Conservation (phyloP, 2,113 vertebrate genomes). For the Tyto alba region DNA sequence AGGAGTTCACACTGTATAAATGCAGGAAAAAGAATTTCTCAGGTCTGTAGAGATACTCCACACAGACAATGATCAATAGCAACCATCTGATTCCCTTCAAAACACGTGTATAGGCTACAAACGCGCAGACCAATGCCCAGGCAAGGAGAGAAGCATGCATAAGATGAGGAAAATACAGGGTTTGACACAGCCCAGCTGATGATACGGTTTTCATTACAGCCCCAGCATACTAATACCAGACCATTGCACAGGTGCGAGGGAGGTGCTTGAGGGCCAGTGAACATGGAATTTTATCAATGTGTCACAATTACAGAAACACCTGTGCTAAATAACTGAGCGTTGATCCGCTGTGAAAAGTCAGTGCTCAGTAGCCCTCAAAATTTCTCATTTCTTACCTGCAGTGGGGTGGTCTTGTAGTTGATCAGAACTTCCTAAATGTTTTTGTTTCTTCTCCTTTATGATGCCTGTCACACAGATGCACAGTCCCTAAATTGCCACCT, state of each 20-base stretch:
- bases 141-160: not conserved
- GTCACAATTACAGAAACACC: constrained; percentile 3
- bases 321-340: not conserved
- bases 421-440: constrained; percentile 28
- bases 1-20: not conserved
- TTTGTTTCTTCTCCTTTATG: constrained; percentile 26
- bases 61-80: not conserved
- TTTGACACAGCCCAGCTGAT: not conserved
- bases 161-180: not conserved
- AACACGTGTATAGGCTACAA: not conserved
- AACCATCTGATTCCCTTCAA: not conserved
- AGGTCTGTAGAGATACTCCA: not conserved
- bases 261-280: not conserved
- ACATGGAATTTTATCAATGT: not conserved
- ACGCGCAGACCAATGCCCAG: not conserved
- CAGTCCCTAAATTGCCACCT: constrained; percentile 40
- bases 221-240: not conserved
- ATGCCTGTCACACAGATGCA: not conserved
- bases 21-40: not conserved
- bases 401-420: not conserved
- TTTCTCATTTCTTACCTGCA: constrained; percentile 61
- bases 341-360: not conserved
- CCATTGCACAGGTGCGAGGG: not conserved
- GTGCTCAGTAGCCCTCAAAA: constrained; percentile 29
- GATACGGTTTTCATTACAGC: not conserved